These are phyloP conservation scores for Anthonomus grandis DNA, from an alignment of 1,140 invertebrate genomes.

Conservation along the genomic window DNA sequence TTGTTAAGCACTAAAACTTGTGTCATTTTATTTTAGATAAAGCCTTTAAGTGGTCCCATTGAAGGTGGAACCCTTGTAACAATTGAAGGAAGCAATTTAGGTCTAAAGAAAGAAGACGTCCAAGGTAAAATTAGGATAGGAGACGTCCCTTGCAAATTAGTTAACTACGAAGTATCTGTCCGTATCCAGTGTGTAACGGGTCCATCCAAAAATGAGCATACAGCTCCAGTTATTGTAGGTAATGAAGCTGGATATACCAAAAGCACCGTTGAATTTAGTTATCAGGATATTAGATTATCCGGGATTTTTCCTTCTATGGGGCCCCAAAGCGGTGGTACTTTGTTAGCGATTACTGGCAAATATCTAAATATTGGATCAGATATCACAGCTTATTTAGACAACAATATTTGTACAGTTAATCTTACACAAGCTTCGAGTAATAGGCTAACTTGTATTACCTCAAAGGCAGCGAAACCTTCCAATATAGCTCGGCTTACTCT, in stretches of 20 bases:
- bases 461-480: conserved; percentile 59
- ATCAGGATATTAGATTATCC: conserved; percentile 79
- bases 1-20: too few species aligned
- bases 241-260: conserved; percentile 86
- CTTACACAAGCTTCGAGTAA: conserved; percentile 84
- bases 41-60: conserved; percentile 88
- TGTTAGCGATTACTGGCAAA: conserved; percentile 83
- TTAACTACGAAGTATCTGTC: conserved; percentile 89
- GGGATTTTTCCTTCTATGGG: conserved; percentile 82
- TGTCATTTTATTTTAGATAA: conserved; percentile 61
- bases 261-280: conserved; percentile 85
- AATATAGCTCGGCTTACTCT: conserved; percentile 66
- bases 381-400: conserved; percentile 83
- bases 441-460: conserved; percentile 82
- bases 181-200: conserved; percentile 86
- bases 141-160: conserved; percentile 80
- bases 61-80: conserved; percentile 95
- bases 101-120: conserved; percentile 86
- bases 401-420: conserved; percentile 84
- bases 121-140: conserved; percentile 88
- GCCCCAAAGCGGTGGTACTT: conserved; percentile 91
- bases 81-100: conserved; percentile 94
- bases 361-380: conserved; percentile 92
- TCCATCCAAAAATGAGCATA: conserved; percentile 67
- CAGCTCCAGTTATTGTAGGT: conserved; percentile 80